Evolutionary conservation across 2,113 vertebrate species (phyloP).

Genomic region (Tupaia chinensis): DNA sequence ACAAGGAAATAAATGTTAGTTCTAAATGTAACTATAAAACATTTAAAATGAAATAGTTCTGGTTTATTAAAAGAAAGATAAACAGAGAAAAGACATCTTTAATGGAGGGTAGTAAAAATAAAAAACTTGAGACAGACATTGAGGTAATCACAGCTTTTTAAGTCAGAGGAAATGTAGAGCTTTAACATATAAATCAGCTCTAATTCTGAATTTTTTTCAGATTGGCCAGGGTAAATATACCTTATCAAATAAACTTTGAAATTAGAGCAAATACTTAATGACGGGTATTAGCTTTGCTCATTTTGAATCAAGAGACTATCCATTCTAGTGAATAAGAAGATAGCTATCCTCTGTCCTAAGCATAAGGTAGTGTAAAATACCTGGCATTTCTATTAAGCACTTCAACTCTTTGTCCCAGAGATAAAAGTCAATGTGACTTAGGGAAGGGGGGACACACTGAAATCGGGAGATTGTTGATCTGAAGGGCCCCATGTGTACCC

Average conservation of each 20-base stretch:
- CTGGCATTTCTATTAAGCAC: not conserved
- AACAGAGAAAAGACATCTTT: constrained; percentile 22
- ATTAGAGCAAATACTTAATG: not conserved
- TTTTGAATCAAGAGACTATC: not conserved
- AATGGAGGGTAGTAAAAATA: not conserved
- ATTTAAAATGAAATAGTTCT: constrained; percentile 57
- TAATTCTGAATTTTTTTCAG: constrained; percentile 7
- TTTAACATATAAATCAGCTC: not conserved
- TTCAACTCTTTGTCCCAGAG: not conserved
- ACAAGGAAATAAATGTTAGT: constrained; percentile 59
- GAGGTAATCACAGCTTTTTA: not conserved
- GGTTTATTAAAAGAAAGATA: constrained; percentile 43
- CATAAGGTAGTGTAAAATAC: not conserved
- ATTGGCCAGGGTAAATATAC: not conserved
- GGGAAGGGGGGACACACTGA: not conserved
- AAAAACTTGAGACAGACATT: constrained; percentile 33
- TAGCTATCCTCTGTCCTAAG: not conserved
- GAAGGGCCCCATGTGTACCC: not conserved
- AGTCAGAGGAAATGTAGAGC: constrained; percentile 36
- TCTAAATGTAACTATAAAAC: constrained; percentile 23
- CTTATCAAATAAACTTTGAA: constrained; percentile 20
- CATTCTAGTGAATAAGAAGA: not conserved
- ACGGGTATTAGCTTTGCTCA: constrained; percentile 20
- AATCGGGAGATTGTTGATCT: not conserved
- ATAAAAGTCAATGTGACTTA: not conserved